These are phyloP conservation scores for Tetraodon nigroviridis DNA, from an alignment of 2,113 vertebrate genomes.

Conservation along the genomic window DNA sequence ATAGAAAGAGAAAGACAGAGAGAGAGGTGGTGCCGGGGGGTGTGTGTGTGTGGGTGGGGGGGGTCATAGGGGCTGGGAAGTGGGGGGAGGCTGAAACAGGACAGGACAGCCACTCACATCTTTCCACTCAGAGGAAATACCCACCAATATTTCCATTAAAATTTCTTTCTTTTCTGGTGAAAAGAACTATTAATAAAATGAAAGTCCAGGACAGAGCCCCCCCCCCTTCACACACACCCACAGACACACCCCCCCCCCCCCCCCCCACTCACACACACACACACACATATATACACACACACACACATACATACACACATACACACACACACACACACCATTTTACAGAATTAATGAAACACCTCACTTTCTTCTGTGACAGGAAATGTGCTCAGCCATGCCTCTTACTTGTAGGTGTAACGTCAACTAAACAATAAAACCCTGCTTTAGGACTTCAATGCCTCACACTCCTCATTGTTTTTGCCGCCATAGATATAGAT, in stretches of 20 bases:
- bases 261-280: too few relatives aligned
- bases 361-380: too few relatives aligned
- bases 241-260: too few relatives aligned
- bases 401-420: too few relatives aligned
- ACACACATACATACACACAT: too few relatives aligned
- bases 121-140: conserved; percentile 70
- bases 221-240: too few relatives aligned
- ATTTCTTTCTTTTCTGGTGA: conserved; percentile 34
- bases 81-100: conserved; percentile 35
- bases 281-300: too few relatives aligned
- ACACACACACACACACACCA: too few relatives aligned
- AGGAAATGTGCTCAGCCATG: too few relatives aligned
- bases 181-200: conserved; percentile 38
- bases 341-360: too few relatives aligned
- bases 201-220: conserved; percentile 7
- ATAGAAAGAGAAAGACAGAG: conserved; percentile 1
- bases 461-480: conserved; percentile 34
- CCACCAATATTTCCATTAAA: conserved; percentile 48
- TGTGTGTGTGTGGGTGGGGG: conserved; percentile 2
- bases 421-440: not conserved
- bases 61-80: conserved; percentile 7
- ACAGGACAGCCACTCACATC: conserved; percentile 44
- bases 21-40: conserved; percentile 2
- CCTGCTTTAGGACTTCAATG: not conserved
- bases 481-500: too few relatives aligned